Evolutionary conservation across 2,113 vertebrate species (phyloP).

Genomic region (Brachyhypopomus gauderio): DNA sequence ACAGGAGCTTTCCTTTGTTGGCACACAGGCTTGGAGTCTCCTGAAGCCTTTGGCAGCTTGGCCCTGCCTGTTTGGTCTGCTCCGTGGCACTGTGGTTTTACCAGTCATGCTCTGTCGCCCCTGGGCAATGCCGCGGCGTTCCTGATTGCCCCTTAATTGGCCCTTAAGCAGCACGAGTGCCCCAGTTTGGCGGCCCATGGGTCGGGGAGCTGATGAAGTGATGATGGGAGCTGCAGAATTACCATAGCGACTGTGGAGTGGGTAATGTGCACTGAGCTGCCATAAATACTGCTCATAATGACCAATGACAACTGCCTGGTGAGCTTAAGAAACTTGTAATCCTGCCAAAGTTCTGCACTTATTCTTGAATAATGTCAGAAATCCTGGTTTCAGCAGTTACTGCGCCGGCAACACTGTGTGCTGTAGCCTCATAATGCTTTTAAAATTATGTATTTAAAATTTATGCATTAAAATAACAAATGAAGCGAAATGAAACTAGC

Average conservation of each 20-base stretch:
- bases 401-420: not conserved
- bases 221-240: conserved; percentile 37
- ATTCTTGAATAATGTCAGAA: not conserved
- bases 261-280: conserved; percentile 34
- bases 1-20: not conserved
- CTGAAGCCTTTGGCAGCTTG: not conserved
- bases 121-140: conserved; percentile 5
- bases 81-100: conserved; percentile 30
- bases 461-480: too few relatives aligned
- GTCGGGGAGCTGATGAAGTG: conserved; percentile 37
- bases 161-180: conserved; percentile 23
- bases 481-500: too few relatives aligned
- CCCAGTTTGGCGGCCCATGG: conserved; percentile 24
- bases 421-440: not conserved
- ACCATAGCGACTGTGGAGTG: conserved; percentile 33
- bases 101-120: conserved; percentile 15
- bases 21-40: not conserved
- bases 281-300: conserved; percentile 46
- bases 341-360: conserved; percentile 14
- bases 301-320: conserved; percentile 27
- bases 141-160: conserved; percentile 45
- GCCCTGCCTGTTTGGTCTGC: conserved; percentile 1
- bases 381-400: not conserved
- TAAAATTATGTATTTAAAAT: not conserved
- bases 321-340: conserved; percentile 9